Percentiles rank a stretch among this genome's conserved stretches.
phyloP scores from a whole-genome alignment of 2,797 vertebrate genomes.

The Bovichtus diacanthus region DNA sequence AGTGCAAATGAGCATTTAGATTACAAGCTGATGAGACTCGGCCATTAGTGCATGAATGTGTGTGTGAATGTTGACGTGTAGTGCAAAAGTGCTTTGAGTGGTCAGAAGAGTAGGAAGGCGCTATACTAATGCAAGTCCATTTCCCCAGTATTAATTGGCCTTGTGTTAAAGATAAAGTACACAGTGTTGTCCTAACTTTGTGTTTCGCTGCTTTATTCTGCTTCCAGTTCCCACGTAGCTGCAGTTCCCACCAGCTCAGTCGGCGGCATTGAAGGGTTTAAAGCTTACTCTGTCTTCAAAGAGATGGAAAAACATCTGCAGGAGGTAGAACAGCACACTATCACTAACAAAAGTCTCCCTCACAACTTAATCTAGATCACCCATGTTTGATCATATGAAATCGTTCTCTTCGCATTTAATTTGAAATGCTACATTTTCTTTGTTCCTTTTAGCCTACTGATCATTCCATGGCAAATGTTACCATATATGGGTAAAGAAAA shows the following conservation, averaged over 20 bases:
- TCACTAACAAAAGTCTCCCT: not conserved
- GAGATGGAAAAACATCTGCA: slow-evolving; percentile 93
- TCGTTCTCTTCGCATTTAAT: not conserved
- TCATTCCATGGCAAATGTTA: not conserved
- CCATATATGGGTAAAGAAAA: not conserved
- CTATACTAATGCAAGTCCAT: too few relatives aligned
- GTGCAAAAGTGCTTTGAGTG: too few relatives aligned
- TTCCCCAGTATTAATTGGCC: too few relatives aligned
- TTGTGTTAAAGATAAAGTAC: not conserved
- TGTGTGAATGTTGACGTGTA: too few relatives aligned
- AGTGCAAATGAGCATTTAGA: too few relatives aligned
- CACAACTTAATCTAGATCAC: not conserved
- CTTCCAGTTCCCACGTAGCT: slow-evolving; percentile 74
- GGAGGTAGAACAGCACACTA: slow-evolving; percentile 81
- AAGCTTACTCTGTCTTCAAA: slow-evolving; percentile 90
- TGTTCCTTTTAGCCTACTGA: not conserved
- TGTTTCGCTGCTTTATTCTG: not conserved
- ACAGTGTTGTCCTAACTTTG: not conserved
- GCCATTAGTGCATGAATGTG: too few relatives aligned
- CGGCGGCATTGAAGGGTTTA: slow-evolving; percentile 86
- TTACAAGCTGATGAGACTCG: too few relatives aligned
- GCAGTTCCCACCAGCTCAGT: slow-evolving; percentile 85
- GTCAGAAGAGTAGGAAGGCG: too few relatives aligned
- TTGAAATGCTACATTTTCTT: not conserved
- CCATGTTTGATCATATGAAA: not conserved